Conservation (phyloP, 2,888 invertebrate species). For the Malachius bipustulatus region DNA sequence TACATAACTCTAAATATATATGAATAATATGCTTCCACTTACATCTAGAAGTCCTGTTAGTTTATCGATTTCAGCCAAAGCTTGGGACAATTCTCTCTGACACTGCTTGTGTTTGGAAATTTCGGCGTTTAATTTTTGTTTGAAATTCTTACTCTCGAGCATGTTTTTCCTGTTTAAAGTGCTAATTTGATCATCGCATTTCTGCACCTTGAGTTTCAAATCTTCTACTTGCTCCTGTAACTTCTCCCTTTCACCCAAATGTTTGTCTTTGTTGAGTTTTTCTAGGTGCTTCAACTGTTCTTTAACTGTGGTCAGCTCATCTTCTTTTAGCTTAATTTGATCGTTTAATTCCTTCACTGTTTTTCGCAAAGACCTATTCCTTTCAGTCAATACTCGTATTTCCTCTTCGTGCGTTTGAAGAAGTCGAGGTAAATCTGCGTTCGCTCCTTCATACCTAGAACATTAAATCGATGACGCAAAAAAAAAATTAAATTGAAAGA, state of each 20-base stretch:
- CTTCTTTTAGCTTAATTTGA: slow-evolving; percentile 56
- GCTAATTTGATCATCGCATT: slow-evolving; percentile 51
- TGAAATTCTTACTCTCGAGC: slow-evolving; percentile 62
- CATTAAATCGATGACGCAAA: slow-evolving; percentile 8
- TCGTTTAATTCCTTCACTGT: slow-evolving; percentile 50
- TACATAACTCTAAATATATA: too few relatives aligned
- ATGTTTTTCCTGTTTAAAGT: slow-evolving; percentile 56
- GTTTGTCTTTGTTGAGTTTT: slow-evolving; percentile 60
- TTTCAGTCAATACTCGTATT: slow-evolving; percentile 55
- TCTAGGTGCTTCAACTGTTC: slow-evolving; percentile 60
- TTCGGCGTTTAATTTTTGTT: slow-evolving; percentile 57
- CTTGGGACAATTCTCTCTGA: slow-evolving; percentile 51
- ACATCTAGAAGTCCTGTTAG: slow-evolving; percentile 50
- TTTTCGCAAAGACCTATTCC: slow-evolving; percentile 53
- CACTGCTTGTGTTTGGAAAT: slow-evolving; percentile 58
- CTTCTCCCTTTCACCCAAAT: slow-evolving; percentile 62
- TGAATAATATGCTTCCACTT: too few relatives aligned
- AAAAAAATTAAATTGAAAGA: too few relatives aligned
- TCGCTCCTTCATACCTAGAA: slow-evolving; percentile 58
- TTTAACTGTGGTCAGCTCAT: slow-evolving; percentile 49
- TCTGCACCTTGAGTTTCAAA: slow-evolving; percentile 41
- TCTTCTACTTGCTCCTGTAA: slow-evolving; percentile 51
- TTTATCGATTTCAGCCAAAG: slow-evolving; percentile 48
- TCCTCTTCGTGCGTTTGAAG: slow-evolving; percentile 70
- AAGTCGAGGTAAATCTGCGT: slow-evolving; percentile 65